phyloP scores from a whole-genome alignment of 92 coral and sea anemone genomes.

The Heliopora coerulea region DNA sequence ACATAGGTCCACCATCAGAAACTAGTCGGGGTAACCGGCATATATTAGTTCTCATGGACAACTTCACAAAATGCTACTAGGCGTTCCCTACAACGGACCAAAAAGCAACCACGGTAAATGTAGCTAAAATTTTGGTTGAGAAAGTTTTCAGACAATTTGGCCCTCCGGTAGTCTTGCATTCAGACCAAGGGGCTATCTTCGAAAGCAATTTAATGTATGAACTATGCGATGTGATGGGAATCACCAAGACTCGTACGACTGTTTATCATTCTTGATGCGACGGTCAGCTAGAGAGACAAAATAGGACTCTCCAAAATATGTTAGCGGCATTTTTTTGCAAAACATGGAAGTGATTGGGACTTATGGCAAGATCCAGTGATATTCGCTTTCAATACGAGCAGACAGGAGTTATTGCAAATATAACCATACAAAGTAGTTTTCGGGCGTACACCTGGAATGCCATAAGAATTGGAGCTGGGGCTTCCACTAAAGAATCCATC shows the following conservation, averaged over 20 bases:
- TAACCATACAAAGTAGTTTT: constrained; percentile 52
- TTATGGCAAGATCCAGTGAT: constrained; percentile 52
- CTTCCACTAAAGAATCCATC: constrained; percentile 16
- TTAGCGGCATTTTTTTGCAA: constrained; percentile 50
- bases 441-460: constrained; percentile 44
- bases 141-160: constrained; percentile 45
- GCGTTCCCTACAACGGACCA: constrained; percentile 40
- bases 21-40: constrained; percentile 49
- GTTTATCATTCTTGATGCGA: constrained; percentile 51
- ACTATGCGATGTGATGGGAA: constrained; percentile 50
- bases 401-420: constrained; percentile 37
- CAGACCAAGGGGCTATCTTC: constrained; percentile 32
- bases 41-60: constrained; percentile 48
- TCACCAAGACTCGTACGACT: constrained; percentile 41
- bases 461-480: constrained; percentile 47
- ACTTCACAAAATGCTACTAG: constrained; percentile 54
- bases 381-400: constrained; percentile 49
- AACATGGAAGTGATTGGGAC: constrained; percentile 47
- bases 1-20: constrained; percentile 55
- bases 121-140: constrained; percentile 30
- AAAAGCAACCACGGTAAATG: constrained; percentile 26
- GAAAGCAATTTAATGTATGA: constrained; percentile 48
- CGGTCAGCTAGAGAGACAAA: constrained; percentile 56
- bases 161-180: constrained; percentile 41
- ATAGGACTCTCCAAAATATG: constrained; percentile 52